Conservation (phyloP, 1,140 invertebrate species). For the Rhopalosiphum maidis region DNA sequence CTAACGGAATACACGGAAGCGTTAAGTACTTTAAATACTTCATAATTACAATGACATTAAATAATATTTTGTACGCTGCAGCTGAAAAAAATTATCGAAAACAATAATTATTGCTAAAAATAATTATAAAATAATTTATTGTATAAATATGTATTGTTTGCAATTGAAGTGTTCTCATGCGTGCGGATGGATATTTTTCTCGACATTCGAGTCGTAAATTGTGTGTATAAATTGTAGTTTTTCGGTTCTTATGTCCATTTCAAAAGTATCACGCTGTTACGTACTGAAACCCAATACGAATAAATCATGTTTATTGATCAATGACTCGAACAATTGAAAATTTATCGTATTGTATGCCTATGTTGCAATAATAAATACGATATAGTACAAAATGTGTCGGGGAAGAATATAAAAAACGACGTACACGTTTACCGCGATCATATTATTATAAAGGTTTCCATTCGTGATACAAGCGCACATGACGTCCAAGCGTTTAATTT, state of each 20-base stretch:
- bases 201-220: background rate
- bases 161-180: background rate
- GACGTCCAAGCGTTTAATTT: background rate
- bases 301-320: conserved; percentile 9
- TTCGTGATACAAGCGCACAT: background rate
- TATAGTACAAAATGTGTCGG: background rate
- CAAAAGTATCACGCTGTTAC: conserved; percentile 9
- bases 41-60: background rate
- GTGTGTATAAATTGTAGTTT: background rate
- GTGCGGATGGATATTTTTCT: background rate
- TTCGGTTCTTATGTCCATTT: background rate
- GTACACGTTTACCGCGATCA: background rate
- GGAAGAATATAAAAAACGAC: background rate
- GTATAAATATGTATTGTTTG: no score
- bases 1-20: background rate
- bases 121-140: background rate
- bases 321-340: background rate
- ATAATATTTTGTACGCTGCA: background rate
- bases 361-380: background rate
- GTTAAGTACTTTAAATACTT: background rate
- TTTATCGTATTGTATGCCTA: background rate
- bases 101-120: background rate
- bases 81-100: background rate
- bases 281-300: background rate
- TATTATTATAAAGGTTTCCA: conserved; percentile 17